Conservation (phyloP, 2,797 vertebrate species). For the Cheirogaleus major region DNA sequence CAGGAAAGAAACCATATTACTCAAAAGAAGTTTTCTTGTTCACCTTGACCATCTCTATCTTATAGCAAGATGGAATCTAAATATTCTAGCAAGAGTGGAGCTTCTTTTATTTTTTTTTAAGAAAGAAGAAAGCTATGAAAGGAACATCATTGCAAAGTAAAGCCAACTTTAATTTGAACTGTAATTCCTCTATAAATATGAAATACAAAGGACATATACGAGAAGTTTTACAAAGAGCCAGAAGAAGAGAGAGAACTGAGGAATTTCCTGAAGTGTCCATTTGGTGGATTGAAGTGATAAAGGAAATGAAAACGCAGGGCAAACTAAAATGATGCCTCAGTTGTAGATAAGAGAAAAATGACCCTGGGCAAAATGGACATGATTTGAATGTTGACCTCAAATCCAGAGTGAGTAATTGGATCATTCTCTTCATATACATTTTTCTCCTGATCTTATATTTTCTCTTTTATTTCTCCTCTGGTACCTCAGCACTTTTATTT, state of each 20-base stretch:
- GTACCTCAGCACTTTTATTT: conserved; percentile 12
- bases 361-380: not conserved
- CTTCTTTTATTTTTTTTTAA: conserved; percentile 1
- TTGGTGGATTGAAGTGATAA: not conserved
- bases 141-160: not conserved
- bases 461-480: not conserved
- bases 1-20: not conserved
- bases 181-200: not conserved
- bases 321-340: not conserved
- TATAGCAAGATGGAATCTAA: conserved; percentile 8
- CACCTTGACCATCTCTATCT: not conserved
- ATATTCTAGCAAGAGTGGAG: not conserved
- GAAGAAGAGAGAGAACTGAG: not conserved
- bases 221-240: not conserved
- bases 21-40: not conserved
- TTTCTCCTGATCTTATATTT: conserved; percentile 50
- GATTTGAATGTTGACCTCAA: conserved; percentile 42
- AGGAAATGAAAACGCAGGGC: not conserved
- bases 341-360: conserved; percentile 2
- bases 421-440: conserved; percentile 3
- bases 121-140: not conserved
- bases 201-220: not conserved
- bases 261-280: not conserved
- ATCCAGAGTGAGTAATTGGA: not conserved
- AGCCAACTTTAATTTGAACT: conserved; percentile 5